These are phyloP conservation scores for Solenopsis fugax DNA, from an alignment of 1,140 invertebrate species.

Conservation along the genomic window DNA sequence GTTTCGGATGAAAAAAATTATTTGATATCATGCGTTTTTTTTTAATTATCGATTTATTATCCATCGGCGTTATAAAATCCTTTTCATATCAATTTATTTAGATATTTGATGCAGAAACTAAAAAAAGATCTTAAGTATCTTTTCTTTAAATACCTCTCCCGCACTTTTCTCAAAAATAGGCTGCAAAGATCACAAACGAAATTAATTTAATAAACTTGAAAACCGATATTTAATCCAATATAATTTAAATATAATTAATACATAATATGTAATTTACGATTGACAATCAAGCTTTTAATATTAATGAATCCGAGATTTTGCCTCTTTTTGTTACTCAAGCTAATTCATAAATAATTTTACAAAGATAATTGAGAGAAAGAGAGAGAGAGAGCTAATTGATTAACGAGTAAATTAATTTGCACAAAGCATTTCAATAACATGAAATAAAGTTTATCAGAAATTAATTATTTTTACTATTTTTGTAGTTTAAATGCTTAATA, in stretches of 20 bases:
- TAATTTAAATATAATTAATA: neutral
- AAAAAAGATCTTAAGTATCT: neutral
- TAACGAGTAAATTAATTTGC: neutral
- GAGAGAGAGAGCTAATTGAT: conserved; percentile 8
- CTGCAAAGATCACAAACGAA: neutral
- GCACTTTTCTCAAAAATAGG: neutral
- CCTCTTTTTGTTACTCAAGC: neutral
- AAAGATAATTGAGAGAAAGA: neutral
- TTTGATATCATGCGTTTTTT: conserved; percentile 17
- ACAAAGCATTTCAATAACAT: neutral
- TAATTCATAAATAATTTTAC: conserved; percentile 34
- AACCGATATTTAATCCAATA: neutral
- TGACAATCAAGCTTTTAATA: neutral
- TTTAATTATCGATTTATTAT: conserved; percentile 3
- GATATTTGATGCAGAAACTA: neutral
- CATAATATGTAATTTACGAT: neutral
- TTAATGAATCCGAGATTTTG: neutral
- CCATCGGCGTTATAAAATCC: neutral
- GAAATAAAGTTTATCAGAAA: neutral
- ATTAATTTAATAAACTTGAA: neutral
- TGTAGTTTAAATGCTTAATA: neutral
- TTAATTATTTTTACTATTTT: neutral
- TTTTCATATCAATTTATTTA: conserved; percentile 43
- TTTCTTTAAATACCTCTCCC: neutral
- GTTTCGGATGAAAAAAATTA: conserved; percentile 7